Evolutionary conservation across 2,888 invertebrate genomes (phyloP).

Genomic region (Antheraea yamamai): DNA sequence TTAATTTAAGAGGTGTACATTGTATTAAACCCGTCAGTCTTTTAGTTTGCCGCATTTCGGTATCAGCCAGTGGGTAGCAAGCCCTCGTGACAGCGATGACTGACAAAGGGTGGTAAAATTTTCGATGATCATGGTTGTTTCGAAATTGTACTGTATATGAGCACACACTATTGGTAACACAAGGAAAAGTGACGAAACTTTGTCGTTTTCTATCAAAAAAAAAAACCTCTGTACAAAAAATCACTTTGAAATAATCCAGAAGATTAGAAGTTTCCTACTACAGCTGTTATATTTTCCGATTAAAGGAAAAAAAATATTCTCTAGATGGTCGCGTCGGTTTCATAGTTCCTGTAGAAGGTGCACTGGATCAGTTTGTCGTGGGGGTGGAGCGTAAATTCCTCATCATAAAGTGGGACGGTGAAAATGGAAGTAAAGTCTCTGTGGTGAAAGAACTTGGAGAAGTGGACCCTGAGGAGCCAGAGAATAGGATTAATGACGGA

Average conservation of each 20-base stretch:
- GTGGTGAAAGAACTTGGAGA: slow-evolving; percentile 76
- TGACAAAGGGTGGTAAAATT: no score
- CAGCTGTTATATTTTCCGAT: not conserved
- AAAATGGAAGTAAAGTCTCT: slow-evolving; percentile 67
- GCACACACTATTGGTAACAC: no score
- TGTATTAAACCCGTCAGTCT: no score
- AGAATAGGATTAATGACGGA: slow-evolving; percentile 88
- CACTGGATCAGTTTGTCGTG: slow-evolving; percentile 83
- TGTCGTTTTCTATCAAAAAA: no score
- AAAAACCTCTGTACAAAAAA: no score
- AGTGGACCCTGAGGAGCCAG: slow-evolving; percentile 80
- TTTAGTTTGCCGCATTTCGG: no score
- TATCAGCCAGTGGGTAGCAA: no score
- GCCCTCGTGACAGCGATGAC: no score
- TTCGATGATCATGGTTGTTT: no score
- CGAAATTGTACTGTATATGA: no score
- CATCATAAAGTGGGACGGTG: slow-evolving; percentile 86
- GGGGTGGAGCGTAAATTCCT: slow-evolving; percentile 83
- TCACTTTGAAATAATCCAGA: not conserved
- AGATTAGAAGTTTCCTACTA: not conserved
- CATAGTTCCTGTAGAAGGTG: slow-evolving; percentile 84
- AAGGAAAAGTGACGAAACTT: no score
- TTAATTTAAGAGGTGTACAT: no score
- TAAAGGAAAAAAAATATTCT: not conserved
- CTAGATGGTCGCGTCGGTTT: slow-evolving; percentile 75